phyloP scores from a whole-genome alignment of 2,797 vertebrate genomes.

The Rhynchonycteris naso region DNA sequence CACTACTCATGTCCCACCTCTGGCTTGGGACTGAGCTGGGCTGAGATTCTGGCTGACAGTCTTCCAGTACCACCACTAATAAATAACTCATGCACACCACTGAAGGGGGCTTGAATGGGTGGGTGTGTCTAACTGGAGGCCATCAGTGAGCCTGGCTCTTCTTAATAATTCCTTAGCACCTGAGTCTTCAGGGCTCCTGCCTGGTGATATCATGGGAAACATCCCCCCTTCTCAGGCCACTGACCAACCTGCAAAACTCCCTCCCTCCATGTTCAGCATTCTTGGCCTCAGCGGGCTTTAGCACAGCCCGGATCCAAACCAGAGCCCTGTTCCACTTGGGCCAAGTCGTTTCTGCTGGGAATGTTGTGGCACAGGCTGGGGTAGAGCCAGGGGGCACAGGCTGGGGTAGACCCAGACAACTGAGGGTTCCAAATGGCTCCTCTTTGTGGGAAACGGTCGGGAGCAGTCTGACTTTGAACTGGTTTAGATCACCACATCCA shows the following conservation, averaged over 20 bases:
- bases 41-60: not conserved
- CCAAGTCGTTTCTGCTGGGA: not conserved
- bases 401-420: not conserved
- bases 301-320: not conserved
- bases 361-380: not conserved
- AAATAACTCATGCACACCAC: too few species aligned
- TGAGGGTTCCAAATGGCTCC: not conserved
- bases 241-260: not conserved
- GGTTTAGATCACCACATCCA: rapidly evolving
- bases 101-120: not conserved
- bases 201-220: not conserved
- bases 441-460: not conserved
- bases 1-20: not conserved
- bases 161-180: not conserved
- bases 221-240: not conserved
- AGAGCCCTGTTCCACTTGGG: rapidly evolving
- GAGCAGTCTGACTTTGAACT: not conserved
- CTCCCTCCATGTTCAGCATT: not conserved
- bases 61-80: not conserved
- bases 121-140: not conserved
- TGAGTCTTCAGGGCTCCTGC: not conserved
- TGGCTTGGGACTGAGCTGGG: not conserved
- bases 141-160: not conserved
- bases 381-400: not conserved
- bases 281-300: not conserved